These are phyloP conservation scores for Drosophila ironensis DNA, from an alignment of 1,140 invertebrate genomes.

Conservation along the genomic window DNA sequence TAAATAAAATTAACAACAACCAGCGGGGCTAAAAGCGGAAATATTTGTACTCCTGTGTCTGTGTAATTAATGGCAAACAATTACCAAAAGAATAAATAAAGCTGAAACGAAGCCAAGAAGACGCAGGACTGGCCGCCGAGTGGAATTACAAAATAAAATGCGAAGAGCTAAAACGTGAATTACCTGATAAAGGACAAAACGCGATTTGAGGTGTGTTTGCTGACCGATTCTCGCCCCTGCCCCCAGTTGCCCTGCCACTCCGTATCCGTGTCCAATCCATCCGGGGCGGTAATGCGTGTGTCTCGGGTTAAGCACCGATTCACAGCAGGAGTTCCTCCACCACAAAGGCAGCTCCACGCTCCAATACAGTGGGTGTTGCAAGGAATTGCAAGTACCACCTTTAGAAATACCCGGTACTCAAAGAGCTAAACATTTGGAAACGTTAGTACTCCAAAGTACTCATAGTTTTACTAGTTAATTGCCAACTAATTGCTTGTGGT, in stretches of 20 bases:
- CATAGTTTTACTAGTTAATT: too few relatives aligned
- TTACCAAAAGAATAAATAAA: slow-evolving; percentile 54
- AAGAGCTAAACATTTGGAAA: too few relatives aligned
- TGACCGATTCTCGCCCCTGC: neutral
- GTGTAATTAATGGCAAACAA: slow-evolving; percentile 80
- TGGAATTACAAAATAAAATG: slow-evolving; percentile 75
- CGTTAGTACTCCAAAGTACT: too few relatives aligned
- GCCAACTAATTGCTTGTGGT: too few relatives aligned
- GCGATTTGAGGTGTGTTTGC: slow-evolving; percentile 77
- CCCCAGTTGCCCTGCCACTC: neutral
- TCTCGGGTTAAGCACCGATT: slow-evolving; percentile 27
- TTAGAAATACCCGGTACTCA: too few relatives aligned
- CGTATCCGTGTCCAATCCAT: slow-evolving; percentile 7
- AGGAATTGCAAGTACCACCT: too few relatives aligned
- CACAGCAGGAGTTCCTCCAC: slow-evolving; percentile 22
- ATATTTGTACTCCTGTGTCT: slow-evolving; percentile 64
- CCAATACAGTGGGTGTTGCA: neutral
- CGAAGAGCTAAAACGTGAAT: slow-evolving; percentile 77
- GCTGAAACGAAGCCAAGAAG: slow-evolving; percentile 22
- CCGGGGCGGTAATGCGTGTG: slow-evolving; percentile 34
- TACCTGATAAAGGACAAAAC: slow-evolving; percentile 79
- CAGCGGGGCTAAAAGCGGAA: slow-evolving; percentile 60
- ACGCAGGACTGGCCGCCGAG: slow-evolving; percentile 22
- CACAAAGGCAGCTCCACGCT: too few relatives aligned
- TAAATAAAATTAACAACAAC: slow-evolving; percentile 80